Evolutionary conservation across 2,113 vertebrate genomes (phyloP).

Genomic region (Sigmodon hispidus): DNA sequence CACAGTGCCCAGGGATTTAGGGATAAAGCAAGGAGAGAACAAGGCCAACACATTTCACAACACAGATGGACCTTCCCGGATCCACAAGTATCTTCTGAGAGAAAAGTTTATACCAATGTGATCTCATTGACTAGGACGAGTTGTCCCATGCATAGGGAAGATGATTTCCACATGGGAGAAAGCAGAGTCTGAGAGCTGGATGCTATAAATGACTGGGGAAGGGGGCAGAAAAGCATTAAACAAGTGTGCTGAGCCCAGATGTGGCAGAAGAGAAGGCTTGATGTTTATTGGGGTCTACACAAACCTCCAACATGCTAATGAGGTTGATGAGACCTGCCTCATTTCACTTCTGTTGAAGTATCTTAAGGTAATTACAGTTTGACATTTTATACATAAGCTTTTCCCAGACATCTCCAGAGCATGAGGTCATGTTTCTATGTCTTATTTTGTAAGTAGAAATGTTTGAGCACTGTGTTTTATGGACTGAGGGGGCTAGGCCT

Average conservation of each 20-base stretch:
- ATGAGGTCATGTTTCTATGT: background rate
- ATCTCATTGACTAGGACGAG: background rate
- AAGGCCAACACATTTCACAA: background rate
- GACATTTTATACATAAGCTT: background rate
- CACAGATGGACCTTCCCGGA: background rate
- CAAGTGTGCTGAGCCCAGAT: background rate
- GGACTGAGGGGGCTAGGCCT: background rate
- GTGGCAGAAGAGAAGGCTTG: background rate
- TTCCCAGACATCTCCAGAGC: background rate
- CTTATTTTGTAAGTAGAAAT: background rate
- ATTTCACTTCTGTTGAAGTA: background rate
- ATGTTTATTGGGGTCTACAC: background rate
- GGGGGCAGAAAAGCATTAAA: background rate
- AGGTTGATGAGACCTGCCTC: background rate
- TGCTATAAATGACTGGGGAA: background rate
- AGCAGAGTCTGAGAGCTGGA: background rate
- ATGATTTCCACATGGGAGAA: background rate
- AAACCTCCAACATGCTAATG: background rate
- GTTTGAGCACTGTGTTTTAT: background rate
- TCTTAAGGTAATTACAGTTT: background rate
- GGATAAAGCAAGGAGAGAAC: conserved; percentile 2
- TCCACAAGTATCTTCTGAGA: background rate
- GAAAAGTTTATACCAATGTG: background rate
- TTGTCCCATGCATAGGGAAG: background rate
- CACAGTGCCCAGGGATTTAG: background rate